phyloP scores from a whole-genome alignment of 2,113 vertebrate genomes.

The Trematomus loennbergii region DNA sequence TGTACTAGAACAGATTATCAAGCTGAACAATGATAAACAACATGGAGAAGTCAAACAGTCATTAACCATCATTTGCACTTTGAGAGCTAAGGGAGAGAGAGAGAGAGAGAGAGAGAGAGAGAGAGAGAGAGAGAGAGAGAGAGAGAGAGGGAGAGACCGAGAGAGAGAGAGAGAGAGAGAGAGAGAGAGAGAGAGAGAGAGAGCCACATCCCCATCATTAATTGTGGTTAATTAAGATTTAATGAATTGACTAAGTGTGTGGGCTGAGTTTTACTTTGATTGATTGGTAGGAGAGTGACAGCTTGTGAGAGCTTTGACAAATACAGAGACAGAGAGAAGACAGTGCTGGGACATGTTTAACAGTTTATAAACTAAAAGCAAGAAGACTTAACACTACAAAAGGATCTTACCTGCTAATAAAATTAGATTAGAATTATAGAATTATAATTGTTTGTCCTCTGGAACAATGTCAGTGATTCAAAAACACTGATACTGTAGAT shows the following conservation, averaged over 20 bases:
- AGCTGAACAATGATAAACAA: slow-evolving; percentile 69
- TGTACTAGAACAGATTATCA: slow-evolving; percentile 69
- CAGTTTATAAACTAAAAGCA: too few species aligned
- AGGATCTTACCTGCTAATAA: too few species aligned
- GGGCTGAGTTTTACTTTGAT: slow-evolving; percentile 49
- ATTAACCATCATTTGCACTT: slow-evolving; percentile 74
- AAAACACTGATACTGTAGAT: not conserved
- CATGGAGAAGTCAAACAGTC: slow-evolving; percentile 61
- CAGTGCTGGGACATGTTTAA: too few species aligned
- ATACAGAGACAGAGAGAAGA: not conserved
- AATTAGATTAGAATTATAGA: not conserved
- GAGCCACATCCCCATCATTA: slow-evolving; percentile 39
- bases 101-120: slow-evolving; percentile 6
- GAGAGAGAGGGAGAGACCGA: slow-evolving; percentile 12
- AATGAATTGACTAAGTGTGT: slow-evolving; percentile 54
- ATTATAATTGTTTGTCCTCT: slow-evolving; percentile 37
- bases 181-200: slow-evolving; percentile 22
- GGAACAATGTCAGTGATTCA: slow-evolving; percentile 30
- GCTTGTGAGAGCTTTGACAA: slow-evolving; percentile 36
- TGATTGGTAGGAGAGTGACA: slow-evolving; percentile 42
- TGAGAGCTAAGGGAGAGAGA: not conserved
- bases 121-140: not conserved
- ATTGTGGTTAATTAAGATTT: slow-evolving; percentile 67
- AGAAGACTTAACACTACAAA: too few species aligned
- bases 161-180: slow-evolving; percentile 8